Conservation (phyloP, 1,140 invertebrate species). For the Drosophila sechellia region DNA sequence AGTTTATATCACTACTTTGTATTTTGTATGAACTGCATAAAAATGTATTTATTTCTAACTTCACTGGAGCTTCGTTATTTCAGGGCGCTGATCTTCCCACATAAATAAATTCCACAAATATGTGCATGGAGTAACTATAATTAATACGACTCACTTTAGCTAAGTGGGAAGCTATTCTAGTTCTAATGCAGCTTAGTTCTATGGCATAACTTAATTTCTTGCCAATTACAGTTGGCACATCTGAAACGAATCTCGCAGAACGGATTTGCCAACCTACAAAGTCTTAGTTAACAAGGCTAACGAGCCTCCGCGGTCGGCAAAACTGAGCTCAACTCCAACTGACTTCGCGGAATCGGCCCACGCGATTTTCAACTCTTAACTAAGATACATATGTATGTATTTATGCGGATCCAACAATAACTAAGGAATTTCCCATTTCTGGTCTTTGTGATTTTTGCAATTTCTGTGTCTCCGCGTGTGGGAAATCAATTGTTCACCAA, state of each 20-base stretch:
- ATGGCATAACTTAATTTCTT: conserved; percentile 11
- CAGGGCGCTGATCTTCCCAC: not conserved
- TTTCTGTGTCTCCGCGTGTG: conserved; percentile 54
- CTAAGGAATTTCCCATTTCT: conserved; percentile 76
- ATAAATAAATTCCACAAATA: conserved; percentile 5
- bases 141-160: not conserved
- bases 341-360: conserved; percentile 23
- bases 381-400: conserved; percentile 74
- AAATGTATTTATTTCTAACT: not conserved
- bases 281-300: conserved; percentile 47
- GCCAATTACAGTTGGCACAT: conserved; percentile 38
- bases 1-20: too few relatives aligned
- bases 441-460: conserved; percentile 63
- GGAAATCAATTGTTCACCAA: conserved; percentile 72
- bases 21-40: not conserved
- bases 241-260: conserved; percentile 31
- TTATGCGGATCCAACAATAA: conserved; percentile 57
- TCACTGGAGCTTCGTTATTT: not conserved
- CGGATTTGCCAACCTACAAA: conserved; percentile 47
- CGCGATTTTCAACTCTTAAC: conserved; percentile 51
- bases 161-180: conserved; percentile 7
- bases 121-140: not conserved
- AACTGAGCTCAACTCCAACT: conserved; percentile 5
- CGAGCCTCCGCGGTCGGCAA: conserved; percentile 9
- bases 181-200: conserved; percentile 13